Evolutionary conservation across 1,140 invertebrate genomes (phyloP), one percentile per base, ranked within the genome.

Genomic region (Leptonema lineaticorne): DNA sequence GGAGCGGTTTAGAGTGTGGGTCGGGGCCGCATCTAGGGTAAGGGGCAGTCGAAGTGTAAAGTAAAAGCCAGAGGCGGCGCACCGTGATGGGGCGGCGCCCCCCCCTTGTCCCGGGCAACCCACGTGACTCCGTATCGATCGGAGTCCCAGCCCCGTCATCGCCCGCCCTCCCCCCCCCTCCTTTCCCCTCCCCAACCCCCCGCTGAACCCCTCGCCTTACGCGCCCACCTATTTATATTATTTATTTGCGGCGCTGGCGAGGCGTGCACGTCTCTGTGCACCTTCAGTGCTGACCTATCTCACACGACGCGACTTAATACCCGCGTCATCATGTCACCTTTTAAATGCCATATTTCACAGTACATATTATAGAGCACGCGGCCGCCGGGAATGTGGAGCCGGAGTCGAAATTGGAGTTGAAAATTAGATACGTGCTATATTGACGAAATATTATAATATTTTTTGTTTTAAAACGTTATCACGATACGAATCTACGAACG

Each of bases 41-140:
- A 16, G n/a, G 37, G 59, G 2, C 30, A n/a, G n/a, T n/a, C n/a
- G n/a, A n/a, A n/a, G n/a, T n/a, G n/a, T n/a, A n/a, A n/a, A n/a
- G 26, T 8, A 27, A n/a, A 14, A 24, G 58, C 1, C 16, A 7
- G 45, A 26, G 22, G 62, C 14, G 22, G 45, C 24, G 45, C 6
- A n/a, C n/a, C 14, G 27, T 9, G 45, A 14, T n/a, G 24, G 16
- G 41, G 5, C 28, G 30, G 57, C 9, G 57, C 27, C 28, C 57
- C 57, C n/a, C 57, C 57, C 57, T 30, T 24, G 45, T 62, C 62
- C 62, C 62, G 62, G 62, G 62, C 62, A 64, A 46, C 30, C 62
- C 62, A 64, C 62, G 62, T 64, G 62, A 64, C 62, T 64, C 45
- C n/a, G 62, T 64, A 64, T 64, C 62, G 62, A 64, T 64, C 62